Evolutionary conservation across 2,888 invertebrate genomes (phyloP).

Genomic region (Metopia argyrocephala): DNA sequence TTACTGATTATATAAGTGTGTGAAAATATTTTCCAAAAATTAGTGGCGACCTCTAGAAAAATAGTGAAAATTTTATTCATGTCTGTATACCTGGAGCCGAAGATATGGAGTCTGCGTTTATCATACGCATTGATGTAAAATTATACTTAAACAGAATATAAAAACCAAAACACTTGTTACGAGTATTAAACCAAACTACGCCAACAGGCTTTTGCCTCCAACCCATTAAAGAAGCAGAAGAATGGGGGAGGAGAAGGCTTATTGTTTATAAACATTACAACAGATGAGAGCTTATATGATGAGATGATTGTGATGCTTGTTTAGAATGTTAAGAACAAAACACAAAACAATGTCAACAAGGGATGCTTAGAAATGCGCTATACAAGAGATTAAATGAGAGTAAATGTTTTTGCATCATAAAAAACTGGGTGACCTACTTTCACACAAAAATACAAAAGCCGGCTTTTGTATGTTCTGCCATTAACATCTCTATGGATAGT

Average conservation of each 20-base stretch:
- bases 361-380: neutral
- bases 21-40: conserved; percentile 69
- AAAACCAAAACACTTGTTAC: conserved; percentile 48
- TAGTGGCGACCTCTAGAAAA: conserved; percentile 71
- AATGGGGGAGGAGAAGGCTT: neutral
- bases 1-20: conserved; percentile 71
- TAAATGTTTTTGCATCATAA: neutral
- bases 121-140: conserved; percentile 66
- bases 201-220: neutral
- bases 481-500: neutral
- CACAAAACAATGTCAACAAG: conserved; percentile 15
- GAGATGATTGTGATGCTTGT: conserved; percentile 20
- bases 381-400: neutral
- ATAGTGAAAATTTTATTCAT: conserved; percentile 69
- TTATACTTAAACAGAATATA: conserved; percentile 3
- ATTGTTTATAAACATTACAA: conserved; percentile 59
- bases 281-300: conserved; percentile 37
- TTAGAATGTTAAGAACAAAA: conserved; percentile 37
- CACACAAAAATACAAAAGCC: neutral
- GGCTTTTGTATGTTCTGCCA: neutral
- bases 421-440: conserved; percentile 36
- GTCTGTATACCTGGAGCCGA: conserved; percentile 73
- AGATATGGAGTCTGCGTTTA: conserved; percentile 76
- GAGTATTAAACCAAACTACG: neutral
- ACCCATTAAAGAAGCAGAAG: neutral